A percentile compares a stretch with the other conserved stretches of the same genome.
phyloP scores from a whole-genome alignment of 2,888 invertebrate genomes.

The Dryobota labecula region DNA sequence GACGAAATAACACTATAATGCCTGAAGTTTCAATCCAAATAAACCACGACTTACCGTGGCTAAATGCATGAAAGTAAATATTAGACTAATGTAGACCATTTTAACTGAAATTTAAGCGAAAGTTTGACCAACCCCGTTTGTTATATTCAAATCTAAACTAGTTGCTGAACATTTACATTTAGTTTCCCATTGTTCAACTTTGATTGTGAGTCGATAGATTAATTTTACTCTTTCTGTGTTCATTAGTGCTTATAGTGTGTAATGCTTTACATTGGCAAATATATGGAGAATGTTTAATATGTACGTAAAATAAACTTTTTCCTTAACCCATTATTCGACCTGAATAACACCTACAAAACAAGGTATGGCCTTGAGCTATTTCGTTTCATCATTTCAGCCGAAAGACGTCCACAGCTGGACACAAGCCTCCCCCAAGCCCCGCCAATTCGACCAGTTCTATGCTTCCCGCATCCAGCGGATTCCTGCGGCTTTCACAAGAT shows the following conservation, averaged over 20 bases:
- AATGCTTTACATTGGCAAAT: background rate
- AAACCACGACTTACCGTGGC: background rate
- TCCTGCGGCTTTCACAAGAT: too few relatives aligned
- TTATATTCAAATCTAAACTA: slow-evolving; percentile 26
- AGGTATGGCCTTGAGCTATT: too few relatives aligned
- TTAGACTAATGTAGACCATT: background rate
- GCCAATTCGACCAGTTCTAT: too few relatives aligned
- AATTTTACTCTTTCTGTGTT: background rate
- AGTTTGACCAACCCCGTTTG: slow-evolving; percentile 24
- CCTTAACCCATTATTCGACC: background rate
- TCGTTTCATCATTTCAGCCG: too few relatives aligned
- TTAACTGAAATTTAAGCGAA: slow-evolving; percentile 7
- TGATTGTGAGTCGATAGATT: background rate
- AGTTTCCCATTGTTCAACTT: slow-evolving; percentile 34
- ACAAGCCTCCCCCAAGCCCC: too few relatives aligned
- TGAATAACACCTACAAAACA: background rate
- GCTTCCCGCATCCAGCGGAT: too few relatives aligned
- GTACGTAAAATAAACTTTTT: background rate
- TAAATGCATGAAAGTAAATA: background rate
- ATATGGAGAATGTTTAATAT: background rate
- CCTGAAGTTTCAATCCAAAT: background rate
- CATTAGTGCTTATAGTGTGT: background rate
- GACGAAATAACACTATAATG: background rate
- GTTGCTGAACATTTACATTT: slow-evolving; percentile 23
- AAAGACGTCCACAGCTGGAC: too few relatives aligned